phyloP scores from a whole-genome alignment of 92 coral and sea anemone species.

The Paragorgia papillata region DNA sequence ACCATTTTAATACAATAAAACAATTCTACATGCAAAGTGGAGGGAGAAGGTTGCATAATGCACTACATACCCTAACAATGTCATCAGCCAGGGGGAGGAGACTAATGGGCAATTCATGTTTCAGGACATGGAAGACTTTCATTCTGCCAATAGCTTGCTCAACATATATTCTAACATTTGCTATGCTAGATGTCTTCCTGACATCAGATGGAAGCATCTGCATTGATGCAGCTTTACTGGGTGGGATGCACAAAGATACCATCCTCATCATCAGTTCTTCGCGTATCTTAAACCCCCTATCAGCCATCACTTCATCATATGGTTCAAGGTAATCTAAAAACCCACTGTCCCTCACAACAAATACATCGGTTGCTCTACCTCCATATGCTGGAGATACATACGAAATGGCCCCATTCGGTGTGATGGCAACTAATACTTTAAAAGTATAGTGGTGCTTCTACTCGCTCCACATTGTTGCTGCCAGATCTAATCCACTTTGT shows the following conservation, averaged over 20 bases:
- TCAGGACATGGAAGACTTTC: constrained; percentile 48
- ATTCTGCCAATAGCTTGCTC: constrained; percentile 48
- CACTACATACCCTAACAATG: too few relatives aligned
- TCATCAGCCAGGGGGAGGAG: too few relatives aligned
- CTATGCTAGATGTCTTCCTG: constrained; percentile 45
- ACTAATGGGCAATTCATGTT: too few relatives aligned
- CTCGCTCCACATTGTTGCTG: constrained; percentile 70
- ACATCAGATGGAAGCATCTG: too few relatives aligned
- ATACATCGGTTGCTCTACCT: constrained; percentile 63
- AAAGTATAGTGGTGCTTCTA: constrained; percentile 65
- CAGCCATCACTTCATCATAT: too few relatives aligned
- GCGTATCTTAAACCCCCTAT: too few relatives aligned
- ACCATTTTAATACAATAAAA: too few relatives aligned
- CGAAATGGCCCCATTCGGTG: constrained; percentile 53
- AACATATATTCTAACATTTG: too few relatives aligned
- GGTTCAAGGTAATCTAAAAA: constrained; percentile 44
- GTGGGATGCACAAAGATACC: constrained; percentile 46
- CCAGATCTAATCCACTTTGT: constrained; percentile 65
- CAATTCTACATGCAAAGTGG: background rate
- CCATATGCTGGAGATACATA: constrained; percentile 57
- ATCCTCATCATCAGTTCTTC: constrained; percentile 44
- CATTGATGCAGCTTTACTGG: too few relatives aligned
- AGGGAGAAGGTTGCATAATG: constrained; percentile 33
- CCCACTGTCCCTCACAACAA: constrained; percentile 54
- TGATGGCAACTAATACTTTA: constrained; percentile 55